Evolutionary conservation across 30 jellyfish, hydroid and myxozoan species (phyloP), one percentile per base, ranked within the genome.

Genomic region (Aurelia sp.): DNA sequence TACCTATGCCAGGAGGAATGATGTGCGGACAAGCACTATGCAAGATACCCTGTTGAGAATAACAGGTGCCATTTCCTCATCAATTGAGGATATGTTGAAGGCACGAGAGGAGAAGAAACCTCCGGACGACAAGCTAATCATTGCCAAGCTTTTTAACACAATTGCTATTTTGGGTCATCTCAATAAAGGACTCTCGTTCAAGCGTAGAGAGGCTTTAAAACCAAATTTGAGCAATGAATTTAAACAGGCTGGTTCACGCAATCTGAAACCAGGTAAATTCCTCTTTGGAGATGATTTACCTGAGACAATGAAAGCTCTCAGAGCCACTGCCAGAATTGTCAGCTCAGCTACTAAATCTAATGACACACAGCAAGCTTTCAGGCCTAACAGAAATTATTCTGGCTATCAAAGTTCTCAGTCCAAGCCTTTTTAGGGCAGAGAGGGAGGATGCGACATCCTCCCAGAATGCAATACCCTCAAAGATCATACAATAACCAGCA

Each of bases 351-450:
- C 63, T n/a, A 71, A 71, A 47, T 9, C 82, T 6, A 71, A 13
- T 44, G 67, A 71, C 66, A 63, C 70, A 47, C 82, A 33, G 69
- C 88, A 47, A 62, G 62, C 33, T 75, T 60, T 21, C 50, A 60
- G 86, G 37, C 20, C 0, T 1, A 23, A 61, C 71, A 53, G 55
- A 59, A 55, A 27, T 7, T 41, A 41, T 41, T 41, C 52, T 4
- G 52, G 52, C 13, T 41, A 41, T 41, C 52, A 41, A 41, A 41
- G 13, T 55, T 35, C 12, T 40, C 66, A 74, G 77, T 18, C 59
- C n/a, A 79, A 57, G 78, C 52, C 90, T 79, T 63, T 79, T 79
- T 64, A 79, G 81, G 81, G 90, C 80, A 50, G 66, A 64, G 89
- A 55, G 89, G 89, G 89, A 78, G 89, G 69, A 59, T 59, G 89